Evolutionary conservation across 1,140 invertebrate species (phyloP).

Genomic region (Oscheius sp.): DNA sequence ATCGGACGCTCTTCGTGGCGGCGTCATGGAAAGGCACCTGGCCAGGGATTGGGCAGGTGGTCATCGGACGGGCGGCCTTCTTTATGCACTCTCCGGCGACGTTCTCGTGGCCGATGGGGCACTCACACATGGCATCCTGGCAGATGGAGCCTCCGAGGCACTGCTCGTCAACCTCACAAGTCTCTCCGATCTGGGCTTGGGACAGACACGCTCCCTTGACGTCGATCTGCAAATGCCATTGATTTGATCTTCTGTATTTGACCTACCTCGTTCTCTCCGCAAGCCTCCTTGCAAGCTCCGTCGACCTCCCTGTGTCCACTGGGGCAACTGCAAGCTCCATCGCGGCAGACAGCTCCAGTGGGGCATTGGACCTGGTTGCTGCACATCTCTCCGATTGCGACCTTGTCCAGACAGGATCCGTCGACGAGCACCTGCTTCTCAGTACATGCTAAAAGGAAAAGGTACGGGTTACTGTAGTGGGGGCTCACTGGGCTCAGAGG

Average conservation of each 20-base stretch:
- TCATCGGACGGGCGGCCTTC: slow-evolving; percentile 25
- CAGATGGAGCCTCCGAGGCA: slow-evolving; percentile 55
- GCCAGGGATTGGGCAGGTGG: slow-evolving; percentile 45
- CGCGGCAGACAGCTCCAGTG: slow-evolving; percentile 44
- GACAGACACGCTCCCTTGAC: slow-evolving; percentile 34
- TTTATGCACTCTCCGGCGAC: slow-evolving; percentile 46
- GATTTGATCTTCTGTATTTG: background rate
- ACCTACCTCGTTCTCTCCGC: slow-evolving; percentile 27
- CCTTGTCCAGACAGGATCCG: slow-evolving; percentile 51
- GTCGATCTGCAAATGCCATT: slow-evolving; percentile 22
- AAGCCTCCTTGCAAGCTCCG: slow-evolving; percentile 37
- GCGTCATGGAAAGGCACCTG: slow-evolving; percentile 54
- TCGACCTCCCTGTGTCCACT: slow-evolving; percentile 37
- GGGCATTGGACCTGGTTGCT: slow-evolving; percentile 54
- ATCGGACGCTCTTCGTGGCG: slow-evolving; percentile 50
- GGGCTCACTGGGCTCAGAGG: slow-evolving; percentile 44
- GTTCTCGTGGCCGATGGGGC: slow-evolving; percentile 45
- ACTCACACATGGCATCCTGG: slow-evolving; percentile 45
- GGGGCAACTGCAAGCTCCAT: slow-evolving; percentile 53
- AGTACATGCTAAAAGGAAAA: slow-evolving; percentile 43
- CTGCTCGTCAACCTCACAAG: slow-evolving; percentile 50
- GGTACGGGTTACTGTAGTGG: too few species aligned
- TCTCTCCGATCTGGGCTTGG: slow-evolving; percentile 34
- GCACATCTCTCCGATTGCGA: slow-evolving; percentile 48
- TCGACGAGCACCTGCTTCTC: slow-evolving; percentile 59